Conservation (phyloP, 2,888 invertebrate genomes). For the Chirona hameri region DNA sequence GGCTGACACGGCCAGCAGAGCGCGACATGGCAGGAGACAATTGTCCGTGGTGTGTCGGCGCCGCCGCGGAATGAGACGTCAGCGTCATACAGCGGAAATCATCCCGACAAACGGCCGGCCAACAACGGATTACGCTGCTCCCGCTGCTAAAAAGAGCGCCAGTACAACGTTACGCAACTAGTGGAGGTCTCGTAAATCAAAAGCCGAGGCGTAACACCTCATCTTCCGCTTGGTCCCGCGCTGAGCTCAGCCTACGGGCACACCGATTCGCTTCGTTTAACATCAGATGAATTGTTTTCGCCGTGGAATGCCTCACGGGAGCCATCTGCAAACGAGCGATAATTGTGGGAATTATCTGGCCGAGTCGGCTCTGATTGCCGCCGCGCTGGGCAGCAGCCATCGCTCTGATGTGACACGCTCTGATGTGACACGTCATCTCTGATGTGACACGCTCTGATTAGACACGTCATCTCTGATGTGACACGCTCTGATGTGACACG, state of each 20-base stretch:
- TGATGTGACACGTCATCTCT: no score
- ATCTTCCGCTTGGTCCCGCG: neutral
- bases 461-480: no score
- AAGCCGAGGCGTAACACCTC: neutral
- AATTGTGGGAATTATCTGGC: neutral
- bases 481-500: no score
- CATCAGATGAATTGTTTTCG: constrained; percentile 4
- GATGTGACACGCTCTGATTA: no score
- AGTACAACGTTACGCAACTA: neutral
- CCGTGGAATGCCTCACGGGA: neutral
- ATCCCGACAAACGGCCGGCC: neutral
- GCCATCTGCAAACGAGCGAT: neutral
- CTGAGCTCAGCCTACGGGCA: neutral
- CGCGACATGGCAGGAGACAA: no score
- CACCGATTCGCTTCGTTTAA: neutral
- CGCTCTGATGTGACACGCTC: neutral
- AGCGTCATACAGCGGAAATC: neutral
- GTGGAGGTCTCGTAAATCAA: neutral
- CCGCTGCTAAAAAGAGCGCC: no score
- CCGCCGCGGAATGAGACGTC: neutral
- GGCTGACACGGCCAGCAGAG: no score
- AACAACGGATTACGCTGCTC: neutral
- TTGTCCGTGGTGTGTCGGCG: no score
- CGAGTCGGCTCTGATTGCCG: neutral
- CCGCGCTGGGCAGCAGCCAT: neutral